Evolutionary conservation across 2,797 vertebrate genomes (phyloP).

Genomic region (Sebastes oblongus): DNA sequence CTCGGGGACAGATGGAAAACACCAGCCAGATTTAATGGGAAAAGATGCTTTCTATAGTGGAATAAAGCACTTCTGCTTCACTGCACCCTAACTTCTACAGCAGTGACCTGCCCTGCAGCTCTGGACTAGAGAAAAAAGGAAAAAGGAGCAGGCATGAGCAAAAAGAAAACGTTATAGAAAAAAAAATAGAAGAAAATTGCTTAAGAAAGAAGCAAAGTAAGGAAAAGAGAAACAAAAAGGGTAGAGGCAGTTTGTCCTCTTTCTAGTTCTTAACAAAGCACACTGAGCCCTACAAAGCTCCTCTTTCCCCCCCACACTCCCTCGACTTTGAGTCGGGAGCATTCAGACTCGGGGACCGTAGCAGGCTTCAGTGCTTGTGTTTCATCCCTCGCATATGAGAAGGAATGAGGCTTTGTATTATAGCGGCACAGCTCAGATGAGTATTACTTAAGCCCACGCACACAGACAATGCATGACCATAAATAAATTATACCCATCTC

Average conservation of each 20-base stretch:
- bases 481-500: slow-evolving; percentile 72
- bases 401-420: slow-evolving; percentile 69
- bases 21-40: slow-evolving; percentile 24
- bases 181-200: not conserved
- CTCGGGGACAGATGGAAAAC: slow-evolving; percentile 29
- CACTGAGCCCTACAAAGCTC: slow-evolving; percentile 27
- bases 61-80: slow-evolving; percentile 45
- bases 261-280: slow-evolving; percentile 53
- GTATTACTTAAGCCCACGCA: slow-evolving; percentile 75
- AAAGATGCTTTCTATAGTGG: slow-evolving; percentile 31
- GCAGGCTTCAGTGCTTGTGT: slow-evolving; percentile 49
- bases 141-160: slow-evolving; percentile 1
- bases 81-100: slow-evolving; percentile 22
- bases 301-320: not conserved
- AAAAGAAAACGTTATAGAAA: slow-evolving; percentile 10
- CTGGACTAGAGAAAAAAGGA: slow-evolving; percentile 18
- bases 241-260: slow-evolving; percentile 31
- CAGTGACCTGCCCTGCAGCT: slow-evolving; percentile 57
- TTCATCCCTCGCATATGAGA: slow-evolving; percentile 63
- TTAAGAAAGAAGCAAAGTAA: slow-evolving; percentile 15
- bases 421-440: slow-evolving; percentile 59
- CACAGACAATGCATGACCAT: slow-evolving; percentile 69
- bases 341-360: slow-evolving; percentile 41
- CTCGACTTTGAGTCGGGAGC: slow-evolving; percentile 22
- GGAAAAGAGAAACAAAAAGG: slow-evolving; percentile 17